Evolutionary conservation across 2,113 vertebrate genomes (phyloP).

Genomic region (Alosa alosa): DNA sequence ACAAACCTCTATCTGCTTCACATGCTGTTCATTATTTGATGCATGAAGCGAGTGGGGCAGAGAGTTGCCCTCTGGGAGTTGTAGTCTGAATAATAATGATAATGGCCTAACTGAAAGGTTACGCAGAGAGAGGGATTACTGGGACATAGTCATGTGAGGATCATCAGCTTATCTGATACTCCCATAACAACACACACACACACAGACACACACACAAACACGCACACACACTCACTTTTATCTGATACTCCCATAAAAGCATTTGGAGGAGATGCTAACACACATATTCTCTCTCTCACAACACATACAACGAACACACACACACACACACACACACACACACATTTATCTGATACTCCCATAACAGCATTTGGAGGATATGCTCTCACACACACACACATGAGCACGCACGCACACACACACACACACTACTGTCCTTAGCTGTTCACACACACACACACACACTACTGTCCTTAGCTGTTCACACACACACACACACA

Average conservation of each 20-base stretch:
- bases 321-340: neutral
- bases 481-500: neutral
- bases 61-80: neutral
- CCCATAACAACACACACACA: neutral
- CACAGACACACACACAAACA: neutral
- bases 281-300: neutral
- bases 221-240: neutral
- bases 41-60: neutral
- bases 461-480: neutral
- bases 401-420: neutral
- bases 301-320: neutral
- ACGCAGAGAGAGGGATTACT: neutral
- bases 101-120: neutral
- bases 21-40: no score
- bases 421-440: no score
- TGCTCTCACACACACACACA: neutral
- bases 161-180: neutral
- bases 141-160: neutral
- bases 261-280: neutral
- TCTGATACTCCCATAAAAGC: neutral
- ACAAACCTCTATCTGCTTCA: no score
- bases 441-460: constrained; percentile 1
- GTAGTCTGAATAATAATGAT: neutral
- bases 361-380: neutral
- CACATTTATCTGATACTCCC: neutral